Evolutionary conservation across 2,888 invertebrate species (phyloP), one percentile per base, ranked within the genome.

Genomic region (Tridacna crocea): DNA sequence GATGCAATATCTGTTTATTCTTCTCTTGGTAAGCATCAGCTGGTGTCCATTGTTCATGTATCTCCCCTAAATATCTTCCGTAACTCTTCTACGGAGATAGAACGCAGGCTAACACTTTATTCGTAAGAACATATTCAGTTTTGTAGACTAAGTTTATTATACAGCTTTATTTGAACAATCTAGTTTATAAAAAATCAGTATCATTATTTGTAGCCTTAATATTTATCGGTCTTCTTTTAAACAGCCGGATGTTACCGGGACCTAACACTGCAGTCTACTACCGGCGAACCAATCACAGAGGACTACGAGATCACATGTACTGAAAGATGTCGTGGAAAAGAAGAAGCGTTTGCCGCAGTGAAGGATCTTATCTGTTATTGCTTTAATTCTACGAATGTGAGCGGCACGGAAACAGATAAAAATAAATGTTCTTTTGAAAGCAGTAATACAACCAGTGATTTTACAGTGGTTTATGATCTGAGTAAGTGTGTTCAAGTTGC

Each of bases 201-300:
- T 36, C 36, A 36, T 36, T 36, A 36, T 36, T 36, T 2, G 36
- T 36, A 36, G 36, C 36, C 2, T 36, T 36, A 36, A 4, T 36
- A 36, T 36, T 4, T 36, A n/a, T 36, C 36, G 36, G 2, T 36
- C 2, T 36, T 8, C 36, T 4, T 36, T 36, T 36, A 36, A 36
- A 36, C 36, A 85, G 84, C 82, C 60, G 85, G 85, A 8, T 85
- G 85, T 55, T 85, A 78, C 51, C 27, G 51, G 6, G 46, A 77
- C 0, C 27, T 77, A 12, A 48, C 19, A 17, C 24, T 79, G 6
- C 22, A 73, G 13, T 22, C 61, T 2, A 27, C 27, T 13, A 24
- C 2, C 17, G 46, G 75, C 0, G 81, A 81, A 24, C 3, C 36
- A 19, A 79, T 84, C 15, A 48, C 48, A 4, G 77, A 51, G 0